Base-by-base conservation (phyloP, 1,140 invertebrate genomes). In the Drosophila eugracilis region DNA sequence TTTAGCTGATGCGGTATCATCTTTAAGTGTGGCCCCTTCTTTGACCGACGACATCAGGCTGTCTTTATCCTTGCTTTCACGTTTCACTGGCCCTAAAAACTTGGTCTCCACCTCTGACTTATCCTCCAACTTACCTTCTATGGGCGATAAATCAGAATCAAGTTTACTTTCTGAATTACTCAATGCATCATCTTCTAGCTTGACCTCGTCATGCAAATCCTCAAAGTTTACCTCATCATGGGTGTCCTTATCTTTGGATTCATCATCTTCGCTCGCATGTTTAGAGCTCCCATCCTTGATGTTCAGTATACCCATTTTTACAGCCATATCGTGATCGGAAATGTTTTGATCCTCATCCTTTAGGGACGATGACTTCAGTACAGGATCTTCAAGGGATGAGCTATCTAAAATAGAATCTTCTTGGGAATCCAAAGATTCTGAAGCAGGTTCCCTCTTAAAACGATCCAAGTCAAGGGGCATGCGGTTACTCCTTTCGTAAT, bases 401-500 rank as follows among this genome's bases (percentile, higher is more conserved):
- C 5, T 12, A 0, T n/a, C 41, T 10, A 44, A 15, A 4, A 4
- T 1, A 0, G n/a, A 14, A 1, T 24, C 12, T 14, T 26, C n/a
- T 1, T 4, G 7, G 3, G 10, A 3, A 1, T 4, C 9, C 4
- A 21, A 17, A 10, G 12, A 19, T 1, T 32, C 21, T 5, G 2
- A 0, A 1, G 21, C 22, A 0, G 57, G 69, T 12, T 84, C 50
- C 5, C 72, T 55, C 36, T 80, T 69, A 9, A 36, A 73, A 1
- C 66, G 45, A 0, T 50, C 55, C 15, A 30, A 22, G 1, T 60
- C 28, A 0, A 28, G 24, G 1, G 73, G 10, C 17, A 28, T 73
- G 32, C 44, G 42, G 30, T 69, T 69, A 10, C 15, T 12, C 9
- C 55, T 75, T 4, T 47, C 66, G 32, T 54, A 74, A 1, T 80